Evolutionary conservation across 2,797 vertebrate species (phyloP), one percentile per base, ranked within the genome.

Genomic region (Brachyrhaphis roseni): DNA sequence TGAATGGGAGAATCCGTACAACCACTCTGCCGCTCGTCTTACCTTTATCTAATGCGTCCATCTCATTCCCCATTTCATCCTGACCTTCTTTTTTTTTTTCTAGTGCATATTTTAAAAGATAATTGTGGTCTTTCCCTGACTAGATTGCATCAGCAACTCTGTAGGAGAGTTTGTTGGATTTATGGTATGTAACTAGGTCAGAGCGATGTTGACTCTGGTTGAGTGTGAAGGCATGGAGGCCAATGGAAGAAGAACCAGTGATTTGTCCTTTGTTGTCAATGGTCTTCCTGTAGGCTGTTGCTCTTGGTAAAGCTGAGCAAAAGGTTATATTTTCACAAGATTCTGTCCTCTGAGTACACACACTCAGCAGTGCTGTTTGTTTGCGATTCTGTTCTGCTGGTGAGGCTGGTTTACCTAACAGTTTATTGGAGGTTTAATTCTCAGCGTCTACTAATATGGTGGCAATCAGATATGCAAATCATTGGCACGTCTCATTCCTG

Each of bases 261-360:
- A 89, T 89, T 84, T 88, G 87, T 84, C 87, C 89, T 93, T 78
- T 90, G 87, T 91, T 93, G 87, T 91, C 90, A 88, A 78, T 47
- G 34, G 78, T 43, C 81, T 88, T 90, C 78, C 82, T 90, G 79
- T 70, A 78, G 70, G 80, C 80, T 84, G 70, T 68, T 57, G 68
- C 79, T 91, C 80, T 84, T 90, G n/a, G 79, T 84, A 75, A 87
- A 91, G 83, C 79, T 81, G 87, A 87, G 53, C 62, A 57, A 72
- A 85, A n/a, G 68, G 41, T 76, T 83, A n/a, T 78, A 34, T 85
- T 89, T 83, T 85, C 31, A 77, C 45, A 84, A 41, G 8, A 53
- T 51, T 70, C 2, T 20, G 46, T 55, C 66, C 28, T 84, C 51
- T 78, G 72, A 80, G 78, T 55, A 47, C 34, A 72, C 45, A n/a